Percentiles rank a stretch among this genome's conserved stretches.
These are phyloP conservation scores for Acanthoscelides obtectus DNA, from an alignment of 2,888 invertebrate species.

Conservation along the genomic window DNA sequence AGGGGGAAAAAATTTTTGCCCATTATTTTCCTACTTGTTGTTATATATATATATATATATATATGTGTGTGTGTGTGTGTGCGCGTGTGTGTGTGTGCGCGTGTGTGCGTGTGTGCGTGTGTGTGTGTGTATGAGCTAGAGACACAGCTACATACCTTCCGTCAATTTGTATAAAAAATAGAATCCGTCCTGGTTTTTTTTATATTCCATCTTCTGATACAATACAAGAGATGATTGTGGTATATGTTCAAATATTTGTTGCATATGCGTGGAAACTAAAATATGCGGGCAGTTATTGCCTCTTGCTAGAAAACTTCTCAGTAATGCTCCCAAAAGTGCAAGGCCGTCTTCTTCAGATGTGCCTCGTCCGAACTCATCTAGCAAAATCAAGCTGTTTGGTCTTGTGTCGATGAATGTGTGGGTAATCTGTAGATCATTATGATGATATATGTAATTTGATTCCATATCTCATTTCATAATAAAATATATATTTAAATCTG, in stretches of 20 bases:
- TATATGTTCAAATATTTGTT: constrained; percentile 58
- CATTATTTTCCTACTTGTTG: too few relatives aligned
- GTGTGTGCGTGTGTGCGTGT: neutral
- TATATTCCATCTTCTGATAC: constrained; percentile 39
- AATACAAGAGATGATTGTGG: constrained; percentile 47
- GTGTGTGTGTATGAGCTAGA: neutral
- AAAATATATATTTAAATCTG: too few relatives aligned
- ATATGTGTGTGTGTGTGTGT: too few relatives aligned
- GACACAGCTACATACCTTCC: constrained; percentile 46
- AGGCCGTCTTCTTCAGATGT: constrained; percentile 73
- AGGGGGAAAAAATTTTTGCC: too few relatives aligned
- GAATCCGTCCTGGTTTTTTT: constrained; percentile 43
- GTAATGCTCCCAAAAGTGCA: constrained; percentile 63
- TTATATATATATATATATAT: too few relatives aligned
- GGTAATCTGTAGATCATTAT: constrained; percentile 63
- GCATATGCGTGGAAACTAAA: constrained; percentile 74
- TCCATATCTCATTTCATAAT: too few relatives aligned
- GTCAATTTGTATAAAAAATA: constrained; percentile 64
- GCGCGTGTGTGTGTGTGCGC: too few relatives aligned
- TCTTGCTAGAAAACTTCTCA: constrained; percentile 62
- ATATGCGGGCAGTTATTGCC: constrained; percentile 63
- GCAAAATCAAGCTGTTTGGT: constrained; percentile 64
- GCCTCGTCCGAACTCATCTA: constrained; percentile 90
- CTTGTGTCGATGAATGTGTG: constrained; percentile 63
- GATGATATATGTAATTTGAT: too few relatives aligned